Base-by-base conservation (phyloP, 2,113 vertebrate genomes). In the Trematomus loennbergii region DNA sequence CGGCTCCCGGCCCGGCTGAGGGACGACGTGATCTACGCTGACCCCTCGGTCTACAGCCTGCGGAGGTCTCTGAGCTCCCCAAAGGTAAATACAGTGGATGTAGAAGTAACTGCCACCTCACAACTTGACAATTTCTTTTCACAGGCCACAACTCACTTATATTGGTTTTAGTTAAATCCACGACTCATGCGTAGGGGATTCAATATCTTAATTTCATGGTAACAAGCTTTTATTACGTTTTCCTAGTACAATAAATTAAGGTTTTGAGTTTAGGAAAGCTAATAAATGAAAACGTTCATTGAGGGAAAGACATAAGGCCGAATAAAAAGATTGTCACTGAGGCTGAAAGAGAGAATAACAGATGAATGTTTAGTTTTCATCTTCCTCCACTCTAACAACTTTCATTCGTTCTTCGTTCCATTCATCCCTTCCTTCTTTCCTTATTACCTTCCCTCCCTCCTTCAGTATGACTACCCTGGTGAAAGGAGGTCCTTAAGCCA, bases 1-100 rank as follows among this genome's bases (percentile, higher is more conserved):
- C 90, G 92, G 16, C 91, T 93, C 0, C 90, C 95, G 0, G 90
- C 95, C 40, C 93, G 95, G 0, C 85, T 95, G n/a, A 94, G 94
- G 25, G 96, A 96, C 0, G 97, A 98, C 0, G 93, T 96, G 52
- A 90, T 97, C 52, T 97, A 97, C 0, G 95, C 95, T 0, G 96
- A 98, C 72, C 96, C 97, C 0, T 82, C 96, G 0, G 77, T 95
- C 68, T 97, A 98, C 17, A 83, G 96, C 70, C 93, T 99, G 92
- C 95, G 98, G 70, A 73, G 97, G 16, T 98, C 97, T 25, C 87
- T 97, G 90, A 98, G 98, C 86, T 97, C 97, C 25, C 97, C 97
- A 9, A 99, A 98, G 96, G 98, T 98, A 79, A 95, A 85, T 18
- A 18, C 9, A 48, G 66, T 54, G 18, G 33, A 20, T 50, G 36